These are phyloP conservation scores for Erinaceus europaeus DNA, from an alignment of 2,113 vertebrate species.

Conservation along the genomic window DNA sequence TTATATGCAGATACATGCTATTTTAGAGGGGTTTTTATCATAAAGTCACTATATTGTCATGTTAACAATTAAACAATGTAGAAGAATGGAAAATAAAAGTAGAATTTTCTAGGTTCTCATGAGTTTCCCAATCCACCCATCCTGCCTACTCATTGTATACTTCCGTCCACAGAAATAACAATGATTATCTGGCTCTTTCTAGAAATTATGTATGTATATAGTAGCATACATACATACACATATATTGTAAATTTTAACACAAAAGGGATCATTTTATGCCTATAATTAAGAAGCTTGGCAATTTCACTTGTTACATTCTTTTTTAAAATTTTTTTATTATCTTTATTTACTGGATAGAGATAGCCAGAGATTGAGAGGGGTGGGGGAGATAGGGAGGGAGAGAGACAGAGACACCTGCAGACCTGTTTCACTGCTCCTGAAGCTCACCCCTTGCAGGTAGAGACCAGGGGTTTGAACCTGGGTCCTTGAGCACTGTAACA, in stretches of 20 bases:
- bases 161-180: background rate
- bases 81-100: background rate
- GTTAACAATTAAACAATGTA: background rate
- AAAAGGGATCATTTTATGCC: background rate
- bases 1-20: background rate
- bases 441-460: too few relatives aligned
- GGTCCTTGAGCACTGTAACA: too few relatives aligned
- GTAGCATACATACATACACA: background rate
- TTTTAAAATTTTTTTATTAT: too few relatives aligned
- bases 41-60: conserved; percentile 4
- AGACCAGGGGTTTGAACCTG: too few relatives aligned
- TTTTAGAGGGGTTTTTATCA: conserved; percentile 17
- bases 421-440: too few relatives aligned
- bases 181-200: background rate
- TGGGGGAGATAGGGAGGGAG: too few relatives aligned
- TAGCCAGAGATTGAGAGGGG: too few relatives aligned
- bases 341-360: too few relatives aligned
- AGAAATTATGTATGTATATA: background rate
- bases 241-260: background rate
- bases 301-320: background rate
- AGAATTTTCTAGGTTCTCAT: conserved; percentile 8
- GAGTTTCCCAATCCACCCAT: background rate
- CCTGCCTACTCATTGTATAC: background rate
- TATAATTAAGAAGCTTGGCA: conserved; percentile 5
- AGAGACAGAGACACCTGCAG: too few relatives aligned